phyloP scores from a whole-genome alignment of 2,888 invertebrate genomes.

The Aporophyla lueneburgensis region DNA sequence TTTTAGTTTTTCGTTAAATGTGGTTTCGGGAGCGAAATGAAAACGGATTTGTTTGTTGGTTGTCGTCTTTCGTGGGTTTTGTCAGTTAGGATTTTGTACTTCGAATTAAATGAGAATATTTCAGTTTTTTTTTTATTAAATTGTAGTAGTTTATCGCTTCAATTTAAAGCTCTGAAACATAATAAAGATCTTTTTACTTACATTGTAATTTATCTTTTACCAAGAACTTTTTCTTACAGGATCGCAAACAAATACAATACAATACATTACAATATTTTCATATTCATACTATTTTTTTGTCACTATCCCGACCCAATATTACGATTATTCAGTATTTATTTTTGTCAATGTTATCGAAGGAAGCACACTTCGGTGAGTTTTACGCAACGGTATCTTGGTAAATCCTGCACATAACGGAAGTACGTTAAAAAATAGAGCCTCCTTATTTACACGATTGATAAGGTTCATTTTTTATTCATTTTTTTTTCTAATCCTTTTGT shows the following conservation, averaged over 20 bases:
- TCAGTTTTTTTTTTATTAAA: too few species aligned
- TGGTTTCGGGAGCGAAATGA: background rate
- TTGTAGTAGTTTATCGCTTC: too few species aligned
- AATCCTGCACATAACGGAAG: background rate
- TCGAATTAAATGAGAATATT: background rate
- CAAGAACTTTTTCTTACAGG: background rate
- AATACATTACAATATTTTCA: background rate
- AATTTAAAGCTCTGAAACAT: background rate
- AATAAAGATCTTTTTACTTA: background rate
- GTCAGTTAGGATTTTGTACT: slow-evolving; percentile 14
- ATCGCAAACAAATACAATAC: background rate
- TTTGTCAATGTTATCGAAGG: slow-evolving; percentile 18
- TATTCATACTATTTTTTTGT: background rate
- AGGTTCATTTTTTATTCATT: too few species aligned
- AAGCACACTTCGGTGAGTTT: slow-evolving; percentile 24
- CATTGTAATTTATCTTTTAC: background rate
- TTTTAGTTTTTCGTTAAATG: slow-evolving; percentile 33
- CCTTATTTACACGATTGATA: too few species aligned
- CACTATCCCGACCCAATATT: background rate
- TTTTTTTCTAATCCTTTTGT: background rate
- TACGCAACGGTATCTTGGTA: background rate
- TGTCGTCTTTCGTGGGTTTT: slow-evolving; percentile 19
- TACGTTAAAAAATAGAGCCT: background rate
- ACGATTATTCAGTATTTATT: background rate
- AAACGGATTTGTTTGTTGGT: slow-evolving; percentile 13